Conservation (phyloP, 2,888 invertebrate genomes). For the Epinotia nisella region DNA sequence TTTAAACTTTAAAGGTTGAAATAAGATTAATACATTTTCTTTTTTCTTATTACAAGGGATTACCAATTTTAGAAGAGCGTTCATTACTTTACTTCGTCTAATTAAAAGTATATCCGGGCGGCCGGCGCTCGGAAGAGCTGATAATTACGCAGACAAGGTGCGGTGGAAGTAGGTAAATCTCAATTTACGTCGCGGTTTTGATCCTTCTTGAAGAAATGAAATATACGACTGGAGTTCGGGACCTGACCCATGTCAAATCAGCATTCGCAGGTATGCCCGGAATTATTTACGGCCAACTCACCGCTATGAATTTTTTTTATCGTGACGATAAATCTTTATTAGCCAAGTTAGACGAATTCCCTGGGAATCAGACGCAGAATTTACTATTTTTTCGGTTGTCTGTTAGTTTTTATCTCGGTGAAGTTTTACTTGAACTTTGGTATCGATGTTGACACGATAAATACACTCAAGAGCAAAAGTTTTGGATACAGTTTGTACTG, state of each 20-base stretch:
- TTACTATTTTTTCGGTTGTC: conserved; percentile 44
- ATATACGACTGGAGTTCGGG: conserved; percentile 68
- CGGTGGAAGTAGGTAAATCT: conserved; percentile 66
- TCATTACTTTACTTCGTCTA: conserved; percentile 39
- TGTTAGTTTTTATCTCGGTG: conserved; percentile 26
- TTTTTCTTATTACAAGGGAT: neutral
- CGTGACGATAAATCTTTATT: conserved; percentile 79
- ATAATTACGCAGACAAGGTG: conserved; percentile 63
- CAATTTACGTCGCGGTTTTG: conserved; percentile 74
- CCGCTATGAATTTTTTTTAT: conserved; percentile 79
- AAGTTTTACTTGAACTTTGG: conserved; percentile 14
- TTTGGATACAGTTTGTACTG: no score
- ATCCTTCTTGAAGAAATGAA: conserved; percentile 76
- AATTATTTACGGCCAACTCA: conserved; percentile 80
- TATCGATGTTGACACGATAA: neutral
- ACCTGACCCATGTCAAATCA: conserved; percentile 82
- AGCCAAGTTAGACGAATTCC: conserved; percentile 67
- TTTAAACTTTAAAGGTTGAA: neutral
- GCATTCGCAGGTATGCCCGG: conserved; percentile 81
- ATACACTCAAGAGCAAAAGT: no score
- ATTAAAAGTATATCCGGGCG: conserved; percentile 38
- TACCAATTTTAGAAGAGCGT: neutral
- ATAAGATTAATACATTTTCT: neutral
- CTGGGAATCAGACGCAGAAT: conserved; percentile 51
- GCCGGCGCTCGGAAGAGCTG: conserved; percentile 50